A percentile compares a stretch with the other conserved stretches of the same genome.
Evolutionary conservation across 2,888 invertebrate genomes (phyloP).

Genomic region (Trachelus stipa): DNA sequence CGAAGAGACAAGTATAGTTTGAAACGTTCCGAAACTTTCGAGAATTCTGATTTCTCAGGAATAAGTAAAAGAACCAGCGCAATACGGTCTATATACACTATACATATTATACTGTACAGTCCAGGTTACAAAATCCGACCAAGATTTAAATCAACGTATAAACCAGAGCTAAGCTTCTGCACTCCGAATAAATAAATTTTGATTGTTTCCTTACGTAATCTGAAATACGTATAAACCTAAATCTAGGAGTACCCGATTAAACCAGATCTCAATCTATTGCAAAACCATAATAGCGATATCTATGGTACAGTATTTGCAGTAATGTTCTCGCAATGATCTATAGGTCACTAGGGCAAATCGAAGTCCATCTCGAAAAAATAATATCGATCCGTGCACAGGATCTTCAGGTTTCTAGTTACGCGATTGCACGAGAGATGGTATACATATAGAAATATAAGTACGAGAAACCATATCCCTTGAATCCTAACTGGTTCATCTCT

Average conservation of each 20-base stretch:
- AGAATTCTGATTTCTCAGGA: neutral
- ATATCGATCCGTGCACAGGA: neutral
- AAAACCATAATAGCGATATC: neutral
- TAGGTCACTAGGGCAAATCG: neutral
- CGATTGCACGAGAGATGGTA: neutral
- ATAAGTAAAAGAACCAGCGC: neutral
- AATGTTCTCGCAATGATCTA: neutral
- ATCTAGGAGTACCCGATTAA: neutral
- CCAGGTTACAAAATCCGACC: neutral
- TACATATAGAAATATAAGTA: neutral
- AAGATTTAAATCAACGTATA: neutral
- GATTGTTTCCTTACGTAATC: neutral
- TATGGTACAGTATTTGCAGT: neutral
- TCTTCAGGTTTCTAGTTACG: neutral
- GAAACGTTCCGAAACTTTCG: neutral
- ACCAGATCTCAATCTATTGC: neutral
- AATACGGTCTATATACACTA: neutral
- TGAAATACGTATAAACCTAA: neutral
- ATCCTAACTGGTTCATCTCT: neutral
- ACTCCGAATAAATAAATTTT: neutral
- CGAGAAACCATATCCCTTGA: neutral
- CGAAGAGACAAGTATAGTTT: neutral
- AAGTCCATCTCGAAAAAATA: neutral
- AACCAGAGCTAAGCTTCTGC: neutral
- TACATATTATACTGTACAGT: neutral